A percentile compares a stretch with the other conserved stretches of the same genome.
Evolutionary conservation across 2,113 vertebrate species (phyloP).

Genomic region (Vulpes vulpes): DNA sequence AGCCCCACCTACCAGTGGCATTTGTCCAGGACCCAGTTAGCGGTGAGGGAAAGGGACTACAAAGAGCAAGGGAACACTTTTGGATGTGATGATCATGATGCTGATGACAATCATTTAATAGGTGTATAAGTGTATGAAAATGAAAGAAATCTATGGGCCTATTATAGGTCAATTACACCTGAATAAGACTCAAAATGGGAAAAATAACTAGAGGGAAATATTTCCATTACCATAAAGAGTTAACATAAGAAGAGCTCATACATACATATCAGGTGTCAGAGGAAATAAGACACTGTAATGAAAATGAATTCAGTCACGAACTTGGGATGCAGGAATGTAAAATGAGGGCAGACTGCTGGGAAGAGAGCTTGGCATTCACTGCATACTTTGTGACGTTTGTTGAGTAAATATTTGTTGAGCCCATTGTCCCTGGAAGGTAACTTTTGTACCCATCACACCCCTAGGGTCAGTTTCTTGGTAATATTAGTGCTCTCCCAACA

Average conservation of each 20-base stretch:
- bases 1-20: not conserved
- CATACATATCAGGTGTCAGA: not conserved
- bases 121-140: not conserved
- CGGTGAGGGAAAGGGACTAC: not conserved
- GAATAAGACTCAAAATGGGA: not conserved
- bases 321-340: not conserved
- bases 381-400: not conserved
- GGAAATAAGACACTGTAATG: not conserved
- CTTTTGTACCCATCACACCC: not conserved
- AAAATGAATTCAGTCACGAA: not conserved
- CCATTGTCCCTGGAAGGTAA: not conserved
- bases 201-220: not conserved
- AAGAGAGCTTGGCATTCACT: not conserved
- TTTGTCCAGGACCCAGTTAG: not conserved
- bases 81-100: not conserved
- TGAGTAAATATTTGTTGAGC: slow-evolving; percentile 2
- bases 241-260: not conserved
- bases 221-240: not conserved
- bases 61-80: not conserved
- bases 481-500: not conserved
- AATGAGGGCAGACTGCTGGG: not conserved
- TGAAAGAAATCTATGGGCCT: not conserved
- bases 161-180: not conserved
- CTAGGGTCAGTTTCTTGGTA: not conserved
- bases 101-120: not conserved